phyloP scores from a whole-genome alignment of 2,797 vertebrate genomes.

The Cryptoblepharus egeriae region DNA sequence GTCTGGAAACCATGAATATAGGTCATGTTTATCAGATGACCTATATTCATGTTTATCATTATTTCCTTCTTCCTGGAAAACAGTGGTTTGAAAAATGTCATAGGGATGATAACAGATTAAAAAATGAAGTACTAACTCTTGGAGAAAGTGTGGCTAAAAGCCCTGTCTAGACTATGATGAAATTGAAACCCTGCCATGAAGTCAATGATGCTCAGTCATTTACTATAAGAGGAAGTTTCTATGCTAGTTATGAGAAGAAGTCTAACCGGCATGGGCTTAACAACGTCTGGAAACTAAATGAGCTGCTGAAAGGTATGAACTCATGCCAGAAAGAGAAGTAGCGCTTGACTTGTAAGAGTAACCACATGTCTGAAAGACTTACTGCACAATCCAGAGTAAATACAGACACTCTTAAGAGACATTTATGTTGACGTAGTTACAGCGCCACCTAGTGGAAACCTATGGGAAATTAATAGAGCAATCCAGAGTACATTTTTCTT shows the following conservation, averaged over 20 bases:
- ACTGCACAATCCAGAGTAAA: too few relatives aligned
- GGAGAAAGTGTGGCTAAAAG: background rate
- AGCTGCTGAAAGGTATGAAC: background rate
- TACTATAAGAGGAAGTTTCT: background rate
- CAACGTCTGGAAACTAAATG: background rate
- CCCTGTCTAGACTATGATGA: constrained; percentile 6
- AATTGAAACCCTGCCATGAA: background rate
- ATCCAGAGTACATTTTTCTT: too few relatives aligned
- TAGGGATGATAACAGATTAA: background rate
- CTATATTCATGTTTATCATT: background rate
- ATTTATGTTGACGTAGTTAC: too few relatives aligned
- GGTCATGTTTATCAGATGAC: background rate
- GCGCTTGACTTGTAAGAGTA: background rate
- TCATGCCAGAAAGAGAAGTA: too few relatives aligned
- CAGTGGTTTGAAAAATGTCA: background rate
- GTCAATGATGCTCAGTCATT: background rate
- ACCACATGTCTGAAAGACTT: background rate
- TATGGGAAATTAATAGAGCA: too few relatives aligned
- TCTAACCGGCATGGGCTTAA: background rate
- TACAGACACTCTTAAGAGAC: too few relatives aligned
- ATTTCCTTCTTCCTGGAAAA: background rate
- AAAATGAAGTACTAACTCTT: background rate
- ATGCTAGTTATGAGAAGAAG: background rate
- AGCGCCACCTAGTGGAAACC: too few relatives aligned
- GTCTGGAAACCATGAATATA: background rate